These are phyloP conservation scores for Xanthorhoe spadicearia DNA, from an alignment of 2,888 invertebrate species.

Conservation along the genomic window DNA sequence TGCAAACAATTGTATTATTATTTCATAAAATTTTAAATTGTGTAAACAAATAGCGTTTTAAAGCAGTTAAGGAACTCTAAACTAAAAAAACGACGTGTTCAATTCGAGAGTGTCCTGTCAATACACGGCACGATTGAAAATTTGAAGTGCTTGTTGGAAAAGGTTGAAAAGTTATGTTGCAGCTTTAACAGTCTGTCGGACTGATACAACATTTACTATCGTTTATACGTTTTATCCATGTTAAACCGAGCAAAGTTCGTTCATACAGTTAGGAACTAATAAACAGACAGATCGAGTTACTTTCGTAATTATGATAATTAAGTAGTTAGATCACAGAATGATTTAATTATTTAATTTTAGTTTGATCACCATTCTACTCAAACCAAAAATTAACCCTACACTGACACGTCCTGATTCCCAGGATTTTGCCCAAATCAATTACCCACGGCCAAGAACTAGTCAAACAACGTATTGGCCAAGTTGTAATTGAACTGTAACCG, in stretches of 20 bases:
- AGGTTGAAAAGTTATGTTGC: constrained; percentile 49
- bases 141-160: constrained; percentile 53
- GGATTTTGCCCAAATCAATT: constrained; percentile 30
- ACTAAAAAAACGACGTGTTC: constrained; percentile 42
- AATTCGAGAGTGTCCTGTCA: constrained; percentile 68
- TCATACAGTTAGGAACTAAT: too few relatives aligned
- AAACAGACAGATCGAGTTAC: too few relatives aligned
- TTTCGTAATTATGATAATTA: too few relatives aligned
- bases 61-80: constrained; percentile 14
- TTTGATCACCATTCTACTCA: too few relatives aligned
- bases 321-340: too few relatives aligned
- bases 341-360: too few relatives aligned
- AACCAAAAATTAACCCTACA: constrained; percentile 8
- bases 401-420: constrained; percentile 13
- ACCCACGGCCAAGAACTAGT: constrained; percentile 20
- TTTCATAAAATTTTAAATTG: not conserved
- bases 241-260: too few relatives aligned
- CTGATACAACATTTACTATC: constrained; percentile 37
- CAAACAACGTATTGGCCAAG: constrained; percentile 33
- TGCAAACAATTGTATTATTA: too few relatives aligned
- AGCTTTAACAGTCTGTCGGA: constrained; percentile 38
- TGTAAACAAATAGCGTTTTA: not conserved
- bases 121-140: constrained; percentile 61
- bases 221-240: too few relatives aligned
- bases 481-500: constrained; percentile 32